Evolutionary conservation across 1,140 invertebrate genomes (phyloP).

Genomic region (Branchinecta lindahli): DNA sequence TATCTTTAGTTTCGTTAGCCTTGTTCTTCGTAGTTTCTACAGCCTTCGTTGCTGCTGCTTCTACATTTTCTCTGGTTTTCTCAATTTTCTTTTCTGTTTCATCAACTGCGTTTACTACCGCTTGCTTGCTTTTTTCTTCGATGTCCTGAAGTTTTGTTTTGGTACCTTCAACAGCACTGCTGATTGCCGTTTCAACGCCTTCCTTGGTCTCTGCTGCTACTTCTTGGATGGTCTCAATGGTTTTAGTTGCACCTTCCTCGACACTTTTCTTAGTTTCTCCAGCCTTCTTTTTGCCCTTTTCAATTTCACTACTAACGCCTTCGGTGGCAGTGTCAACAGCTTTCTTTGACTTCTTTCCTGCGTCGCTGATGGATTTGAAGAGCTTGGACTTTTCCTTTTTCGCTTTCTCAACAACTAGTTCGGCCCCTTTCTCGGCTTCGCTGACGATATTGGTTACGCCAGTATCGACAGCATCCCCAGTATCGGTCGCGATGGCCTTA

Average conservation of each 20-base stretch:
- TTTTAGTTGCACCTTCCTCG: neutral
- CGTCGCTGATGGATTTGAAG: neutral
- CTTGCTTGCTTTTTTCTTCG: neutral
- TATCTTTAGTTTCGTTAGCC: neutral
- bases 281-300: neutral
- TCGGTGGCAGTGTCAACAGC: neutral
- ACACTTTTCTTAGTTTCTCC: neutral
- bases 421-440: neutral
- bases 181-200: neutral
- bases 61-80: neutral
- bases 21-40: neutral
- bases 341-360: slow-evolving; percentile 4
- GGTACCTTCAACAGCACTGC: neutral
- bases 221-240: neutral
- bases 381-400: neutral
- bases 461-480: neutral
- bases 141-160: too few species aligned
- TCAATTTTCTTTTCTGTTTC: neutral
- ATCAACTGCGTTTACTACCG: neutral
- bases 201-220: neutral
- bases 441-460: neutral
- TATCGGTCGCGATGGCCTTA: neutral
- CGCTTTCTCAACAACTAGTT: neutral
- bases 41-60: neutral
- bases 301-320: neutral